phyloP scores from a whole-genome alignment of 1,140 invertebrate species.

The Dendrolimus kikuchii region DNA sequence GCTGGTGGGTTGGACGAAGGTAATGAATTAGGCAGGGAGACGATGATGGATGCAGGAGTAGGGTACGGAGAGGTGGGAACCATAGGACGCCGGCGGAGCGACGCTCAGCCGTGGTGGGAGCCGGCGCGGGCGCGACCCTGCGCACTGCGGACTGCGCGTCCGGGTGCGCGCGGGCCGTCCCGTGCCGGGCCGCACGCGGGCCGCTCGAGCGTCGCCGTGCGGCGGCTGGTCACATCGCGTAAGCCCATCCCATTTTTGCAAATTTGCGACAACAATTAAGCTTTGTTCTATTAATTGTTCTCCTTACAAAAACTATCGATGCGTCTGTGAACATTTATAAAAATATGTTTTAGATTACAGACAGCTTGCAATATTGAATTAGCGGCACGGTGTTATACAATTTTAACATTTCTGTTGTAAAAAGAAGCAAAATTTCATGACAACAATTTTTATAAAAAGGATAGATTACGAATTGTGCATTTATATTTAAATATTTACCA shows the following conservation, averaged over 20 bases:
- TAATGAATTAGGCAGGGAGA: conserved; percentile 4
- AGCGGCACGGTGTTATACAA: too few species aligned
- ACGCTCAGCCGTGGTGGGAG: conserved; percentile 51
- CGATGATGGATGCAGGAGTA: conserved; percentile 9
- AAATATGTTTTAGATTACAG: conserved; percentile 17
- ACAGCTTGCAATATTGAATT: too few species aligned
- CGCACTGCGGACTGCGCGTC: conserved; percentile 34
- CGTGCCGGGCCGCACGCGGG: conserved; percentile 64
- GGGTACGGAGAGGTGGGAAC: conserved; percentile 15
- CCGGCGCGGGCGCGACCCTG: conserved; percentile 48
- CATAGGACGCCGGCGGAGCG: conserved; percentile 43
- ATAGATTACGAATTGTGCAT: too few species aligned
- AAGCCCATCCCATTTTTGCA: conserved; percentile 76
- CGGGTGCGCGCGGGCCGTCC: conserved; percentile 44
- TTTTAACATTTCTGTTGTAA: too few species aligned
- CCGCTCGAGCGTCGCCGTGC: conserved; percentile 58
- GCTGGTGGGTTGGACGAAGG: conserved; percentile 29
- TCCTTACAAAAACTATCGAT: conserved; percentile 53
- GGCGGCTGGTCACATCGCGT: conserved; percentile 78
- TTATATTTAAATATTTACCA: too few species aligned
- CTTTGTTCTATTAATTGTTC: conserved; percentile 56
- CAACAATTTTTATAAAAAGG: too few species aligned
- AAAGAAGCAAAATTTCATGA: too few species aligned
- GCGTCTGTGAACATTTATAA: conserved; percentile 68
- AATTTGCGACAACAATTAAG: conserved; percentile 74